These are phyloP conservation scores for Sciurus vulgaris DNA, from an alignment of 2,797 vertebrate genomes.

Conservation along the genomic window DNA sequence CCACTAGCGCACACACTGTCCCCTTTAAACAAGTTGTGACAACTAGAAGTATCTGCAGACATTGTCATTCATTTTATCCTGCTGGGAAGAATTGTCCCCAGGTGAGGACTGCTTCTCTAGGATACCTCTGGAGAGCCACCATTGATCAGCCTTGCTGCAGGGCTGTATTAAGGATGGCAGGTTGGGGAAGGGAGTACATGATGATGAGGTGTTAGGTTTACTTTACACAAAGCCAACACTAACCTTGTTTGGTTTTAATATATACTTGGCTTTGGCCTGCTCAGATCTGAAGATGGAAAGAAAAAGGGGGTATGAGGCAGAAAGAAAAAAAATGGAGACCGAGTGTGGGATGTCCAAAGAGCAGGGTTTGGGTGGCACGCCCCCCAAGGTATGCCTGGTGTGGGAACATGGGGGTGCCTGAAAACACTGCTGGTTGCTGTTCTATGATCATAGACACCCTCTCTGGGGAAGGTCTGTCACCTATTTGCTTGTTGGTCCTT, in stretches of 20 bases:
- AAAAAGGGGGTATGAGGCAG: not conserved
- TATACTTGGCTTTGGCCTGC: not conserved
- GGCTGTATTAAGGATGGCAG: not conserved
- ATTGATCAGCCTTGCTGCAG: not conserved
- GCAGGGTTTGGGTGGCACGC: too few relatives aligned
- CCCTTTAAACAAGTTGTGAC: not conserved
- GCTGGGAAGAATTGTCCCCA: not conserved
- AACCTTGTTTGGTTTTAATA: not conserved
- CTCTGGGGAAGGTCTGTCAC: not conserved
- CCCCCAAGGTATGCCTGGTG: not conserved
- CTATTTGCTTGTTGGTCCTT: not conserved
- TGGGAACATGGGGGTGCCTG: not conserved
- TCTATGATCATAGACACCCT: too few relatives aligned
- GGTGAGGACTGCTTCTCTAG: not conserved
- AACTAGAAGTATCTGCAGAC: not conserved
- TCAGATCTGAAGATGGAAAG: constrained; percentile 21
- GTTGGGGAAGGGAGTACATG: not conserved
- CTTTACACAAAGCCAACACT: not conserved
- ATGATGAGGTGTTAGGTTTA: not conserved
- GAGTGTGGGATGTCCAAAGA: not conserved
- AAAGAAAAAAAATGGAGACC: not conserved
- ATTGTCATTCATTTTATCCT: not conserved
- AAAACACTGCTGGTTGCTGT: too few relatives aligned
- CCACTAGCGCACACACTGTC: not conserved
- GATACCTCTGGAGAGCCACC: not conserved